These are phyloP conservation scores for Eucera pruinosa DNA, from an alignment of 2,888 invertebrate genomes.

Conservation along the genomic window DNA sequence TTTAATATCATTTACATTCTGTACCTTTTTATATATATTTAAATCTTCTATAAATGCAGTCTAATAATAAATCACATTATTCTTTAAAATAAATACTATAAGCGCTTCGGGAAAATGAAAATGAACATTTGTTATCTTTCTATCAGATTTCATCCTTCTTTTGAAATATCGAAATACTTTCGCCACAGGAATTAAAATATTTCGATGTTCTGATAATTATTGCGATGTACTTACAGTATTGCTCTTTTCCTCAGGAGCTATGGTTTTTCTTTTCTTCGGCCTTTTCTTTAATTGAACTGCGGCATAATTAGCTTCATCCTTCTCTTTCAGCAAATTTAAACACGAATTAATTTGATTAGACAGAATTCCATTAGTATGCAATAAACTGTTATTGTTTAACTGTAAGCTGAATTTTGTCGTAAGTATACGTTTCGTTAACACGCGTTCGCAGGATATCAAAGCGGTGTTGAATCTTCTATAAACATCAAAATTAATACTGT, in stretches of 20 bases:
- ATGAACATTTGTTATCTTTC: neutral
- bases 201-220: too few relatives aligned
- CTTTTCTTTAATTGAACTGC: conserved; percentile 85
- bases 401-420: neutral
- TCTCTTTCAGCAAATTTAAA: conserved; percentile 45
- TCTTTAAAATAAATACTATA: too few relatives aligned
- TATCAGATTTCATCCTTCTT: neutral
- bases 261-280: conserved; percentile 54
- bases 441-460: conserved; percentile 5
- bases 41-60: too few relatives aligned
- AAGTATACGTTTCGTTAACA: neutral
- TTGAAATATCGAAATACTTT: neutral
- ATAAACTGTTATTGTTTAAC: conserved; percentile 6
- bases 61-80: too few relatives aligned
- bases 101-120: neutral
- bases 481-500: conserved; percentile 22
- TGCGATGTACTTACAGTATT: too few relatives aligned
- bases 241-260: too few relatives aligned
- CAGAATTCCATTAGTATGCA: conserved; percentile 5
- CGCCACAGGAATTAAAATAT: too few relatives aligned
- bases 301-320: conserved; percentile 76
- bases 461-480: conserved; percentile 24
- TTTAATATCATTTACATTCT: too few relatives aligned
- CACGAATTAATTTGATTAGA: neutral
- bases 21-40: too few relatives aligned